Evolutionary conservation across 1,140 invertebrate genomes (phyloP).

Genomic region (Helicoverpa armigera): DNA sequence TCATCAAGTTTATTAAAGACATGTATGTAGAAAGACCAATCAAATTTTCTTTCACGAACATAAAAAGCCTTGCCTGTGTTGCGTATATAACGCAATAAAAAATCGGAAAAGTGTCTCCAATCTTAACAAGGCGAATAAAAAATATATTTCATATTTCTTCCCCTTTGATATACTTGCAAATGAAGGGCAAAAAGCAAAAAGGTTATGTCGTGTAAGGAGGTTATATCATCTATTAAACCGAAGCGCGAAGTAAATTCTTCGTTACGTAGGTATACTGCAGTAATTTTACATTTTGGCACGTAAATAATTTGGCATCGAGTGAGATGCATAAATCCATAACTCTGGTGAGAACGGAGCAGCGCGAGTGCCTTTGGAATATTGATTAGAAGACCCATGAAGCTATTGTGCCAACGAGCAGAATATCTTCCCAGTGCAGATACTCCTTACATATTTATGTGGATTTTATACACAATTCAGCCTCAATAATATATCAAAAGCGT

Average conservation of each 20-base stretch:
- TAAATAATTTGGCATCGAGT: constrained; percentile 48
- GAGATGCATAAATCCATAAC: constrained; percentile 51
- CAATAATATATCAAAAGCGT: neutral
- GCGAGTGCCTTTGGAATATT: constrained; percentile 46
- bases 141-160: constrained; percentile 21
- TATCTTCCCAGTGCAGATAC: constrained; percentile 10
- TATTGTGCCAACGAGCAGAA: constrained; percentile 13
- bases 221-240: neutral
- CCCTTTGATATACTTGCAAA: constrained; percentile 40
- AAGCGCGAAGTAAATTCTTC: neutral
- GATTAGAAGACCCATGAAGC: constrained; percentile 20
- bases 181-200: constrained; percentile 16
- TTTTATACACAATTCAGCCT: neutral
- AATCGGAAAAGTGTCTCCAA: constrained; percentile 34
- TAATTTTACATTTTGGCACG: constrained; percentile 43
- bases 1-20: neutral
- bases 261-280: constrained; percentile 1
- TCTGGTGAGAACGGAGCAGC: constrained; percentile 32
- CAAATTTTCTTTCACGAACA: constrained; percentile 23
- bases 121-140: constrained; percentile 34
- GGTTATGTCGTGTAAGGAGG: constrained; percentile 14
- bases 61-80: constrained; percentile 12
- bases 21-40: neutral
- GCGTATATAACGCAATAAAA: constrained; percentile 36
- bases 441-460: neutral